These are phyloP conservation scores for Tenthredo distinguenda DNA, from an alignment of 2,888 invertebrate species.

Conservation along the genomic window DNA sequence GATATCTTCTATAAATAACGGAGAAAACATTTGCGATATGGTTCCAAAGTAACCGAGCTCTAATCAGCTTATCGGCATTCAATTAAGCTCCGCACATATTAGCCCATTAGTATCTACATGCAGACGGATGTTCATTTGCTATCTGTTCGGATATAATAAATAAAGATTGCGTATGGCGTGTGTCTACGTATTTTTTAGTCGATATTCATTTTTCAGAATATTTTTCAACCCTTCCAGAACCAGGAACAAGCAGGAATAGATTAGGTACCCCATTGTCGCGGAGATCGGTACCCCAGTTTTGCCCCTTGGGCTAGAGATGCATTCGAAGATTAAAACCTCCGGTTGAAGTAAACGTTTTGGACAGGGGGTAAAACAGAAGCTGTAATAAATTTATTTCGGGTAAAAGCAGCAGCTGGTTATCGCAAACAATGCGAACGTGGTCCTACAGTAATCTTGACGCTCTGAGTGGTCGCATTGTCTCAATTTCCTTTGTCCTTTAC, in stretches of 20 bases:
- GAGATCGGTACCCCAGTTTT: background rate
- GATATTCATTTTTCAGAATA: background rate
- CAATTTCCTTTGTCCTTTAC: conserved; percentile 15
- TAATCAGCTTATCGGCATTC: conserved; percentile 39
- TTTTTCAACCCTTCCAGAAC: background rate
- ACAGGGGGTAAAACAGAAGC: background rate
- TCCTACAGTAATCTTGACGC: background rate
- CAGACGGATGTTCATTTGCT: background rate
- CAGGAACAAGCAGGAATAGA: background rate
- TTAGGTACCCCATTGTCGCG: background rate
- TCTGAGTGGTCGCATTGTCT: conserved; percentile 18
- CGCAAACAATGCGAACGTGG: conserved; percentile 17
- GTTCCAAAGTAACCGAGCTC: background rate
- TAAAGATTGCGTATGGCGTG: background rate
- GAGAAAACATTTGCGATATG: background rate
- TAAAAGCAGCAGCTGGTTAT: conserved; percentile 5
- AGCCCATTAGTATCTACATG: conserved; percentile 2
- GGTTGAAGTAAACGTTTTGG: background rate
- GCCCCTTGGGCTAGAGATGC: background rate
- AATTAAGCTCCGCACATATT: conserved; percentile 35
- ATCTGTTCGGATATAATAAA: background rate
- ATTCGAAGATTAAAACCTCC: background rate
- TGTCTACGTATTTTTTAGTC: background rate
- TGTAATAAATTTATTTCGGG: background rate
- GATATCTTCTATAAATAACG: background rate